These are phyloP conservation scores for Xenentodon cancila DNA, from an alignment of 2,797 vertebrate genomes.

Conservation along the genomic window DNA sequence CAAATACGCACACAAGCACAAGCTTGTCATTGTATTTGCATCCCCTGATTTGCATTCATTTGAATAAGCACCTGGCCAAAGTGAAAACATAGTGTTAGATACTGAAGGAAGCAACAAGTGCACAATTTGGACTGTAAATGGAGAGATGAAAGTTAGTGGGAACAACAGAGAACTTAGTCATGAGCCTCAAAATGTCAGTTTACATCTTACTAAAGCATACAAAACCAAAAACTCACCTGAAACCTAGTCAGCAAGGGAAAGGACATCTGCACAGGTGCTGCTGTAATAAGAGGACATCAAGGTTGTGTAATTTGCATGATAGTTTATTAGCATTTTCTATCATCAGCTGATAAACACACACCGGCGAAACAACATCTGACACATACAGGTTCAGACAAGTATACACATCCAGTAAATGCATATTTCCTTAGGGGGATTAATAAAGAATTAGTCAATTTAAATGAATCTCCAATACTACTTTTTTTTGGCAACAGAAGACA, in stretches of 20 bases:
- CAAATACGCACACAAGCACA: conserved; percentile 5
- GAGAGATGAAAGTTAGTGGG: neutral
- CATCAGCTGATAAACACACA: no score
- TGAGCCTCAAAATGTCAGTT: neutral
- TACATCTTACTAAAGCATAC: neutral
- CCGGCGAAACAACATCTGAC: no score
- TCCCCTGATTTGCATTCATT: conserved; percentile 66
- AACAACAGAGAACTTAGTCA: neutral
- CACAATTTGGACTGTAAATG: neutral
- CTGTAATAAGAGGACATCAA: conserved; percentile 23
- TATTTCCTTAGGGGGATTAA: no score
- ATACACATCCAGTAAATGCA: no score
- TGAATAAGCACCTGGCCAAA: conserved; percentile 49
- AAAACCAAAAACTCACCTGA: conserved; percentile 1
- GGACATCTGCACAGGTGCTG: neutral
- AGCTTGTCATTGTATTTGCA: conserved; percentile 69
- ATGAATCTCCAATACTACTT: neutral
- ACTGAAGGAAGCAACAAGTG: neutral
- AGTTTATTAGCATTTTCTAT: no score
- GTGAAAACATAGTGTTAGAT: neutral
- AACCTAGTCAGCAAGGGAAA: conserved; percentile 46
- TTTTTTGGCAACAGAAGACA: neutral
- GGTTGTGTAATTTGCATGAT: conserved; percentile 8
- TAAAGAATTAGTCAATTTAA: no score
- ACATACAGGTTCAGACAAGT: no score